These are phyloP conservation scores for Scartelaos histophorus DNA, from an alignment of 2,113 vertebrate species.

Conservation along the genomic window DNA sequence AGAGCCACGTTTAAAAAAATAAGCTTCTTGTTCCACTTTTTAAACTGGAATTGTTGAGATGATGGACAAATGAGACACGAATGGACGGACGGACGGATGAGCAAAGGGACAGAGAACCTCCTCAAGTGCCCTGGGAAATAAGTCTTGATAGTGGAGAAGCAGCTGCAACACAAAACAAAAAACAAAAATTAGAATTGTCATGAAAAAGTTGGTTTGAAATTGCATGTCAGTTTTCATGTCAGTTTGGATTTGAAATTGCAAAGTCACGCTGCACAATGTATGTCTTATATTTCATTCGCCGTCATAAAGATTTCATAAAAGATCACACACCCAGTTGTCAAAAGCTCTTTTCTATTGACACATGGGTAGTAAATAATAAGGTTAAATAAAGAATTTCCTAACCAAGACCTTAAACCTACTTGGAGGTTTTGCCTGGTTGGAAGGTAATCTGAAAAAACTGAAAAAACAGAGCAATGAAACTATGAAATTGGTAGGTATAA, in stretches of 20 bases:
- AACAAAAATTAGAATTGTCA: not conserved
- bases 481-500: no score
- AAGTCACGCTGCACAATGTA: slow-evolving; percentile 1
- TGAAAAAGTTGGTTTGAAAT: slow-evolving; percentile 2
- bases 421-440: not conserved
- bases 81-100: slow-evolving; percentile 15
- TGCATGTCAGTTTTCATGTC: not conserved
- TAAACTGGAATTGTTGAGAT: slow-evolving; percentile 17
- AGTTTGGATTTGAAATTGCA: slow-evolving; percentile 7
- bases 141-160: slow-evolving; percentile 10
- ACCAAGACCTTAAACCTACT: not conserved
- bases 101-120: slow-evolving; percentile 2
- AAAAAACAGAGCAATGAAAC: no score
- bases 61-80: slow-evolving; percentile 25
- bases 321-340: not conserved
- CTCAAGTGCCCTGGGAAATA: not conserved
- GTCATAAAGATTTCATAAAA: not conserved
- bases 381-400: not conserved
- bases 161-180: slow-evolving; percentile 21
- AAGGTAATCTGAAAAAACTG: not conserved
- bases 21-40: slow-evolving; percentile 5
- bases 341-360: not conserved
- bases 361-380: not conserved
- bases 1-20: slow-evolving; percentile 20
- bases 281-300: not conserved